Evolutionary conservation across 2,888 invertebrate genomes (phyloP), one percentile per base, ranked within the genome.

Genomic region (Spodoptera littoralis): DNA sequence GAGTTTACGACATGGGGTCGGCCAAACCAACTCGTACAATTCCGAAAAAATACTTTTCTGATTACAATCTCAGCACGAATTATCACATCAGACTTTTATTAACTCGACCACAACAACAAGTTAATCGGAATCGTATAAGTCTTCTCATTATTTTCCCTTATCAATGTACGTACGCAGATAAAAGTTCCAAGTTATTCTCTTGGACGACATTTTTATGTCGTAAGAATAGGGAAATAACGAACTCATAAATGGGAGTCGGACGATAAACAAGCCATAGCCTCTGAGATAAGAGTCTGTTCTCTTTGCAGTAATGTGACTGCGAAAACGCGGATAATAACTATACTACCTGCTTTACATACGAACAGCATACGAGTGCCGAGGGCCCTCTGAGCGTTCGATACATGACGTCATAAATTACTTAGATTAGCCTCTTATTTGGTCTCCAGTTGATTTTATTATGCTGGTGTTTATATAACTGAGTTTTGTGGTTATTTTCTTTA

Each of bases 151-250:
- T 90, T 92, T 89, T 86, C 83, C 86, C 89, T 92, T 93, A 93
- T 93, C 93, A 91, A 87, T 79, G 87, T 88, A 89, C 88, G 88
- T 86, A 87, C 79, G 80, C 70, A 92, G 89, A 93, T 91, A 91
- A 92, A 92, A 87, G 88, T 84, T 76, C 79, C 84, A 79, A 90
- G 86, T 90, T 91, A 92, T 91, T 91, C 88, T 88, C 85, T 85
- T 85, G 85, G 91, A 92, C 89, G 92, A 90, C 92, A 88, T 92
- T 93, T 93, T 93, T 93, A 92, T 92, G 91, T 92, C 88, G 88
- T 88, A 88, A 86, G 89, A 93, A 92, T 92, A 92, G 91, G 90
- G 87, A 93, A 92, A 92, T 93, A 92, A 93, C 90, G 92, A 91
- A 92, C 87, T 91, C 92, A 91, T 92, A 92, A 91, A 92, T 91